These are phyloP conservation scores for Venturia canescens DNA, from an alignment of 1,140 invertebrate species.

Conservation along the genomic window DNA sequence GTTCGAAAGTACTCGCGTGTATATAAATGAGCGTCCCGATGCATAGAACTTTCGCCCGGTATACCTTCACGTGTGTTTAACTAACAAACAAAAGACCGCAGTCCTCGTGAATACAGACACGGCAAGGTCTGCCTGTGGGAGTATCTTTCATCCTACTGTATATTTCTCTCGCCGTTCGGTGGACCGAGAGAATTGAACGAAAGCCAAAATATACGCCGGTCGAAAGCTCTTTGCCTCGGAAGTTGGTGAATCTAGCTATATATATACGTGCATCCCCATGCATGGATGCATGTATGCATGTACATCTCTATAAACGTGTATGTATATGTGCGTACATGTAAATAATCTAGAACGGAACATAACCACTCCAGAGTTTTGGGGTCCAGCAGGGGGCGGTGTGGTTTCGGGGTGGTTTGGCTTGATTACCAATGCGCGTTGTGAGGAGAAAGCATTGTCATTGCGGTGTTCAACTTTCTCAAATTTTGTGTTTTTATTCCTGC, in stretches of 20 bases:
- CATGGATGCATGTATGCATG: no score
- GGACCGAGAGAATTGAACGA: slow-evolving; percentile 17
- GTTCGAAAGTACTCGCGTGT: not conserved
- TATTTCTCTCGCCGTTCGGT: slow-evolving; percentile 5
- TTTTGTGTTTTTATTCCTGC: not conserved
- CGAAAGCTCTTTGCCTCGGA: slow-evolving; percentile 12
- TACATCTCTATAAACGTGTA: no score
- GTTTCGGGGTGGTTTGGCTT: slow-evolving; percentile 22
- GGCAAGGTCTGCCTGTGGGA: not conserved
- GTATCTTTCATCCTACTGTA: not conserved
- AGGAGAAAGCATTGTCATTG: slow-evolving; percentile 31
- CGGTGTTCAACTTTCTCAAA: not conserved
- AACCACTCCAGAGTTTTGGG: slow-evolving; percentile 1
- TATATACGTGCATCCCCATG: not conserved
- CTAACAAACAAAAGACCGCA: not conserved
- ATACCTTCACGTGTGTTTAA: not conserved
- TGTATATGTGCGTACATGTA: not conserved
- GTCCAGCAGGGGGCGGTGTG: slow-evolving; percentile 27
- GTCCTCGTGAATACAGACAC: not conserved
- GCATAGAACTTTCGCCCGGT: not conserved
- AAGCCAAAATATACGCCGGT: slow-evolving; percentile 17
- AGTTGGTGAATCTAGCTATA: slow-evolving; percentile 8
- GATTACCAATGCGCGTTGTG: slow-evolving; percentile 31
- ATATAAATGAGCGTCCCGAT: not conserved
- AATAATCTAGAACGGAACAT: slow-evolving; percentile 26